Conservation (phyloP, 1,140 invertebrate genomes). For the Pseudoatta argentina region DNA sequence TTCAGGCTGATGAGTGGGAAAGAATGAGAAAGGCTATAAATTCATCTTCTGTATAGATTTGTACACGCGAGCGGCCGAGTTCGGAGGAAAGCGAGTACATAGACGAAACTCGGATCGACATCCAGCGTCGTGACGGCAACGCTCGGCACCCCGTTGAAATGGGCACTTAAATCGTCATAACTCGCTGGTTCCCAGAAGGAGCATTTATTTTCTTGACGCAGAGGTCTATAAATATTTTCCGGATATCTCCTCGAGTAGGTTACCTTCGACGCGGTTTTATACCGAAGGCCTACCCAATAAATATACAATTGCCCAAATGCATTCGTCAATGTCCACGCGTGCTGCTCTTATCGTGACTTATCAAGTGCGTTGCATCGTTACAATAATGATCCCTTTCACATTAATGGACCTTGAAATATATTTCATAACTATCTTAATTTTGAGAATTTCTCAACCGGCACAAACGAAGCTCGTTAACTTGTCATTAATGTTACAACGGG, state of each 20-base stretch:
- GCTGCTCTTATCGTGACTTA: slow-evolving; percentile 8
- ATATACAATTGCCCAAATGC: slow-evolving; percentile 56
- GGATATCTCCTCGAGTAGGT: slow-evolving; percentile 59
- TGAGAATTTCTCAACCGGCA: neutral
- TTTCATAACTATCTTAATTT: neutral
- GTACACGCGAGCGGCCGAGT: slow-evolving; percentile 16
- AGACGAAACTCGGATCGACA: slow-evolving; percentile 48
- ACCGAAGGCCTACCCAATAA: slow-evolving; percentile 31
- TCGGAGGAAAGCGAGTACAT: slow-evolving; percentile 30
- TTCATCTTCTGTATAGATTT: slow-evolving; percentile 13
- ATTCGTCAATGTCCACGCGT: slow-evolving; percentile 13
- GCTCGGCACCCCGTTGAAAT: slow-evolving; percentile 58
- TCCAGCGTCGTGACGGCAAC: slow-evolving; percentile 44
- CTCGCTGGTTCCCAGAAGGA: slow-evolving; percentile 59
- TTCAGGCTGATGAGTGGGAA: slow-evolving; percentile 1
- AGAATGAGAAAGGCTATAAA: slow-evolving; percentile 47
- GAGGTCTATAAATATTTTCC: slow-evolving; percentile 60
- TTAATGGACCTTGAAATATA: neutral
- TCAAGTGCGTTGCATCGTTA: neutral
- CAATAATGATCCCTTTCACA: neutral
- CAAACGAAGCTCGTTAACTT: neutral
- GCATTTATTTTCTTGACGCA: slow-evolving; percentile 61
- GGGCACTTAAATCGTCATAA: slow-evolving; percentile 65
- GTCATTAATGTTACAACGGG: neutral
- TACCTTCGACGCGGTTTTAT: slow-evolving; percentile 42